Percentiles rank a stretch among this genome's conserved stretches.
Conservation (phyloP, 2,797 vertebrate genomes). For the Lepus oiostolus region DNA sequence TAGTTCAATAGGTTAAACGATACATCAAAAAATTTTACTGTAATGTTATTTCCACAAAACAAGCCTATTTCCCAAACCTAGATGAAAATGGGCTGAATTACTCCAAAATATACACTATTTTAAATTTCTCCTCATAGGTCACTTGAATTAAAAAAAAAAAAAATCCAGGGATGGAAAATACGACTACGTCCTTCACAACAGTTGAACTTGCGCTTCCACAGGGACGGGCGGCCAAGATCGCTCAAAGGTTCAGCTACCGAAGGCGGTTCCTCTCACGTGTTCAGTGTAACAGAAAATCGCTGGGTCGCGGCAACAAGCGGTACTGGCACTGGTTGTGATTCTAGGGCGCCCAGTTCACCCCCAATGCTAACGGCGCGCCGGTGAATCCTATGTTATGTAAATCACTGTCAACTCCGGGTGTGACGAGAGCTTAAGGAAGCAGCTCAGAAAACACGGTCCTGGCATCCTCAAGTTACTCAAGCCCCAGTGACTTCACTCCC, state of each 20-base stretch:
- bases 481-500: slow-evolving; percentile 46
- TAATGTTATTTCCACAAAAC: slow-evolving; percentile 1
- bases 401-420: slow-evolving; percentile 54
- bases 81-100: neutral
- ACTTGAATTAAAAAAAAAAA: slow-evolving; percentile 16
- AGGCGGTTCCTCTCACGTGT: slow-evolving; percentile 65
- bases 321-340: neutral
- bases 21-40: neutral
- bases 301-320: slow-evolving; percentile 63
- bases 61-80: neutral
- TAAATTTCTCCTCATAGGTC: slow-evolving; percentile 21
- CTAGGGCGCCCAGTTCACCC: slow-evolving; percentile 40
- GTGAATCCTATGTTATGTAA: slow-evolving; percentile 65
- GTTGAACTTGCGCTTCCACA: slow-evolving; percentile 61
- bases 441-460: neutral
- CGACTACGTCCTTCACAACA: neutral
- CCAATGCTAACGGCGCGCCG: neutral
- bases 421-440: neutral
- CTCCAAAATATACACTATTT: neutral
- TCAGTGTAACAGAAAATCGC: slow-evolving; percentile 58
- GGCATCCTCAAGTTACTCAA: neutral
- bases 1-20: slow-evolving; percentile 5
- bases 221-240: slow-evolving; percentile 4
- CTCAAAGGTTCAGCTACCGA: slow-evolving; percentile 15
- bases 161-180: neutral